Base-by-base conservation (phyloP, 2,888 invertebrate genomes). In the Sabatieria punctata region DNA sequence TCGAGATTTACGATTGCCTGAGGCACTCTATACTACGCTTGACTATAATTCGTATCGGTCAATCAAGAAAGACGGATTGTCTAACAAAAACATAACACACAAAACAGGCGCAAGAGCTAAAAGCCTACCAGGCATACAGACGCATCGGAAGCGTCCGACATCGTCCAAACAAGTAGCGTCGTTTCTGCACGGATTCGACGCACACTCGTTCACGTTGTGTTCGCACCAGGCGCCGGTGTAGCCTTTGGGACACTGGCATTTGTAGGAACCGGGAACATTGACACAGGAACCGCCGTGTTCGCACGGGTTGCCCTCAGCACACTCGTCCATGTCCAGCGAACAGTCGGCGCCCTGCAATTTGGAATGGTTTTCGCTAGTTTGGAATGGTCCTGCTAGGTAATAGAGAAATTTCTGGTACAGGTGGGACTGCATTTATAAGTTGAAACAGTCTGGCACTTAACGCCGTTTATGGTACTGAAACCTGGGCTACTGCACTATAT, bases 221-320 rank as follows among this genome's bases (percentile, higher is more conserved):
- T 95, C 91, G 68, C 95, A 95, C 35, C 89, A 76, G 0, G 85
- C 84, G 0, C 93, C 73, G 0, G 62, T 61, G 73, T 86, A 93
- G n/a, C 93, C 93, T 48, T 82, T 80, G 1, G 83, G 82, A 66
- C 95, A 95, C 68, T 88, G 86, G 72, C 95, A 95, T 4, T 37
- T 45, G 27, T 52, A 93, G 1, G 85, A 85, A 0, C 95, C 95
- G 0, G 86, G 88, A 0, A 84, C 86, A 72, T 95, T 95, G 41
- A 93, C 88, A 70, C 95, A 95, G 54, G 82, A 82, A 15, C 93
- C 93, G 57, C 85, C 86, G 68, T 93, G 89, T 61, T 89, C 89
- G 64, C 95, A 95, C 0, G 89, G 89, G 1, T 85, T 88, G 35
- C 84, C 83, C 81, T 68, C n/a, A 24, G 39, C 48, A 41, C 93